These are phyloP conservation scores for Phaedon cochleariae DNA, from an alignment of 2,888 invertebrate genomes.

Conservation along the genomic window DNA sequence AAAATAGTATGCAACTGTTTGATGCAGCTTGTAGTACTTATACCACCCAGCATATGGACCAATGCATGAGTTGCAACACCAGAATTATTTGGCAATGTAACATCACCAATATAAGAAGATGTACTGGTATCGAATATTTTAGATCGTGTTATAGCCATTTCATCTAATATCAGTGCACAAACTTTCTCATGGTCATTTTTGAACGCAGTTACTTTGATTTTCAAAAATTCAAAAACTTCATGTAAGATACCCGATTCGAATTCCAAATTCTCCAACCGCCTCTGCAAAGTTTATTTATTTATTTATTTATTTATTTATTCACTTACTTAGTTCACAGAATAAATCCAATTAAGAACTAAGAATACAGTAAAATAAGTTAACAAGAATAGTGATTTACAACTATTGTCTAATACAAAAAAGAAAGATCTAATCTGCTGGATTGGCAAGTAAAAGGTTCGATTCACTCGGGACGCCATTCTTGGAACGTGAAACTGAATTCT, in stretches of 20 bases:
- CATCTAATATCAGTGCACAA: constrained; percentile 34
- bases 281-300: too few relatives aligned
- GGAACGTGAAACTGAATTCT: too few relatives aligned
- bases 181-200: constrained; percentile 25
- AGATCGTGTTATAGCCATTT: constrained; percentile 38
- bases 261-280: constrained; percentile 35
- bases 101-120: constrained; percentile 17
- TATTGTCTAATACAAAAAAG: too few relatives aligned
- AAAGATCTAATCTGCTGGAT: too few relatives aligned
- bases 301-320: too few relatives aligned
- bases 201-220: constrained; percentile 30
- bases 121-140: constrained; percentile 12
- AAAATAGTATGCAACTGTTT: constrained; percentile 47
- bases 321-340: too few relatives aligned
- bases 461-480: too few relatives aligned
- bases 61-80: constrained; percentile 44
- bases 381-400: too few relatives aligned
- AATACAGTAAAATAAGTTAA: too few relatives aligned
- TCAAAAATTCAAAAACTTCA: constrained; percentile 36
- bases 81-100: constrained; percentile 35
- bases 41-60: constrained; percentile 48
- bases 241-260: constrained; percentile 36
- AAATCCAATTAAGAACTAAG: too few relatives aligned
- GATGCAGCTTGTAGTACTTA: constrained; percentile 48
- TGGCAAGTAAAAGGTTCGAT: too few relatives aligned